Percentiles rank a stretch among this genome's conserved stretches.
Evolutionary conservation across 2,888 invertebrate genomes (phyloP).

Genomic region (Cabera pusaria): DNA sequence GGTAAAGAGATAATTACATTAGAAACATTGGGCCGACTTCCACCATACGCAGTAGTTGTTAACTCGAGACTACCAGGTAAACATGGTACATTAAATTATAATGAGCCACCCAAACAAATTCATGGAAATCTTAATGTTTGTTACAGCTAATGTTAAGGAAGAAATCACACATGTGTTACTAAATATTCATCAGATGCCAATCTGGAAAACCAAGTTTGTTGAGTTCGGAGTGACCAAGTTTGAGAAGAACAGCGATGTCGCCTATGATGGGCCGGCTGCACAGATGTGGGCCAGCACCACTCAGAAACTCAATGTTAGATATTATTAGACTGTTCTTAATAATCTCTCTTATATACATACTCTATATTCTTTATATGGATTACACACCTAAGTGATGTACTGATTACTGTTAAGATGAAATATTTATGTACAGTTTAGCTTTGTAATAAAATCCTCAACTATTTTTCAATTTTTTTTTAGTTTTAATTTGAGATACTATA

Average conservation of each 20-base stretch:
- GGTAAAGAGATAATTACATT: slow-evolving; percentile 82
- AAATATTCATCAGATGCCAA: slow-evolving; percentile 54
- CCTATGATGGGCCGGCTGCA: slow-evolving; percentile 77
- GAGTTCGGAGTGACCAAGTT: slow-evolving; percentile 78
- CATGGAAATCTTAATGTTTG: not conserved
- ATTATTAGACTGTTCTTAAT: slow-evolving; percentile 76
- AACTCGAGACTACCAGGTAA: slow-evolving; percentile 84
- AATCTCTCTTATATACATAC: slow-evolving; percentile 63
- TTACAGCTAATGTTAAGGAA: slow-evolving; percentile 68
- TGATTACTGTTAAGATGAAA: slow-evolving; percentile 27
- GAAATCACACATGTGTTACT: slow-evolving; percentile 67
- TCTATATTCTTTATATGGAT: slow-evolving; percentile 73
- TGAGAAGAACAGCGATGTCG: slow-evolving; percentile 64
- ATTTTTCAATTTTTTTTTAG: slow-evolving; percentile 16
- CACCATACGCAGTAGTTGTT: slow-evolving; percentile 86
- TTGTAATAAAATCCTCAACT: slow-evolving; percentile 11
- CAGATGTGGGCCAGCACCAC: slow-evolving; percentile 75
- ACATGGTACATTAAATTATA: not conserved
- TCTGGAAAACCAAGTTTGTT: slow-evolving; percentile 69
- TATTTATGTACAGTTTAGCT: not conserved
- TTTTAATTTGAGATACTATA: not conserved
- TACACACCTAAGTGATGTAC: slow-evolving; percentile 58
- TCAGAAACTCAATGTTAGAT: slow-evolving; percentile 77
- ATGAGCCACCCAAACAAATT: not conserved
- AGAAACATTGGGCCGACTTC: slow-evolving; percentile 86